Evolutionary conservation across 2,888 invertebrate genomes (phyloP).

Genomic region (Acanthosoma haemorrhoidale): DNA sequence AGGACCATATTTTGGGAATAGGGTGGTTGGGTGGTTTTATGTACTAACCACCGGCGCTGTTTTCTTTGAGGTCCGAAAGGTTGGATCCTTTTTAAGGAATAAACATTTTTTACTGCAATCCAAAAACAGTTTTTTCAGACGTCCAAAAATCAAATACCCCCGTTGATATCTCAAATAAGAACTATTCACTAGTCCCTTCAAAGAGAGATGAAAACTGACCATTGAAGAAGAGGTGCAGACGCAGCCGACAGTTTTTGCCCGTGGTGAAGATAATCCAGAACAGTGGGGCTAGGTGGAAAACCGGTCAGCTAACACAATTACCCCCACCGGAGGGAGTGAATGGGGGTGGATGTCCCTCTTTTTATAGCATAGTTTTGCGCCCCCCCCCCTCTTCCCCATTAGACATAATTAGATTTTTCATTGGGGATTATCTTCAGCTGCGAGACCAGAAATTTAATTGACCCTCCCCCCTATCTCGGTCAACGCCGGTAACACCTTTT

Average conservation of each 20-base stretch:
- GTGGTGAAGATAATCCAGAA: slow-evolving; percentile 3
- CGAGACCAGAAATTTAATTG: neutral
- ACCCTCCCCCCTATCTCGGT: neutral
- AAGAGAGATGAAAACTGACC: too few relatives aligned
- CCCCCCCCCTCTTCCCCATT: neutral
- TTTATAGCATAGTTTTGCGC: slow-evolving; percentile 3
- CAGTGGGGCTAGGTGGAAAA: slow-evolving; percentile 9
- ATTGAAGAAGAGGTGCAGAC: neutral
- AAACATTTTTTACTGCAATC: too few relatives aligned
- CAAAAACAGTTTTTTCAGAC: too few relatives aligned
- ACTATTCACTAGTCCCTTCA: too few relatives aligned
- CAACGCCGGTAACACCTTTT: neutral
- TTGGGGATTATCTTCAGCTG: slow-evolving; percentile 2
- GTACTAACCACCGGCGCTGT: too few relatives aligned
- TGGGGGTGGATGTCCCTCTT: neutral
- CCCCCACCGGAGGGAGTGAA: too few relatives aligned
- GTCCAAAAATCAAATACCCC: too few relatives aligned
- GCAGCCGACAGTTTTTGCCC: neutral
- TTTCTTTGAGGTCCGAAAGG: too few relatives aligned
- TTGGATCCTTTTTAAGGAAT: too few relatives aligned
- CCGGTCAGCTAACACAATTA: neutral
- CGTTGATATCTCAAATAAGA: too few relatives aligned
- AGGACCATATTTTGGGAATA: too few relatives aligned
- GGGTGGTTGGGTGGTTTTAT: too few relatives aligned
- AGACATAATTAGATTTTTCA: slow-evolving; percentile 10